Evolutionary conservation across 2,113 vertebrate species (phyloP).

Genomic region (Hyperoodon ampullatus): DNA sequence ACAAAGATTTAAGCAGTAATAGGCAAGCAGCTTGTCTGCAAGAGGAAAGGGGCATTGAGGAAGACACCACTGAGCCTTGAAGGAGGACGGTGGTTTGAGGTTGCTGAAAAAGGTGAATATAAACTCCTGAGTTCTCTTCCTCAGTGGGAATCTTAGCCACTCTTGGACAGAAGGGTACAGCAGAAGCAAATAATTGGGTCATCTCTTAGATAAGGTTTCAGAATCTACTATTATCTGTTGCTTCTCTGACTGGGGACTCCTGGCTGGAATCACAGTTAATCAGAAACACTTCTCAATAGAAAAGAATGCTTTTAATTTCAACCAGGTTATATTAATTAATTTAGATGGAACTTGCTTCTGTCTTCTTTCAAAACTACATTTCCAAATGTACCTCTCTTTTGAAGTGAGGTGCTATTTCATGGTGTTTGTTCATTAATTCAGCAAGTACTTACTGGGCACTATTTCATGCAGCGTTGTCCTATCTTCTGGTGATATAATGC

Average conservation of each 20-base stretch:
- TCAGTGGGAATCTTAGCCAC: not conserved
- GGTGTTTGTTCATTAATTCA: not conserved
- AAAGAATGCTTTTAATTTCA: not conserved
- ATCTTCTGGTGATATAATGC: not conserved
- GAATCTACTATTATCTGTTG: not conserved
- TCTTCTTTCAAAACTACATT: conserved; percentile 20
- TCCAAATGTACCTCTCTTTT: not conserved
- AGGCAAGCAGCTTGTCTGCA: not conserved
- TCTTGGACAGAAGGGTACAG: not conserved
- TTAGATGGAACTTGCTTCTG: not conserved
- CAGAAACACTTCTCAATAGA: not conserved
- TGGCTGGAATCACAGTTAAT: not conserved
- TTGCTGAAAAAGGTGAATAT: not conserved
- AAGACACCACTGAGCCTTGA: not conserved
- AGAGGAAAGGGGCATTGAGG: not conserved
- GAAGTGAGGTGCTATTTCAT: not conserved
- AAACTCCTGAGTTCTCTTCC: not conserved
- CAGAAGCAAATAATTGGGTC: not conserved
- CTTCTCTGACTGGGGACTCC: not conserved
- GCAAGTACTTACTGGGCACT: not conserved
- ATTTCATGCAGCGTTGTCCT: not conserved
- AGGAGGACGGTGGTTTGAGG: not conserved
- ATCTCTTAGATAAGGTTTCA: not conserved
- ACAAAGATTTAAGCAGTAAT: not conserved
- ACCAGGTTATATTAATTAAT: not conserved